Evolutionary conservation across 2,888 invertebrate genomes (phyloP), one percentile per base, ranked within the genome.

Genomic region (Agrotis ipsilon): DNA sequence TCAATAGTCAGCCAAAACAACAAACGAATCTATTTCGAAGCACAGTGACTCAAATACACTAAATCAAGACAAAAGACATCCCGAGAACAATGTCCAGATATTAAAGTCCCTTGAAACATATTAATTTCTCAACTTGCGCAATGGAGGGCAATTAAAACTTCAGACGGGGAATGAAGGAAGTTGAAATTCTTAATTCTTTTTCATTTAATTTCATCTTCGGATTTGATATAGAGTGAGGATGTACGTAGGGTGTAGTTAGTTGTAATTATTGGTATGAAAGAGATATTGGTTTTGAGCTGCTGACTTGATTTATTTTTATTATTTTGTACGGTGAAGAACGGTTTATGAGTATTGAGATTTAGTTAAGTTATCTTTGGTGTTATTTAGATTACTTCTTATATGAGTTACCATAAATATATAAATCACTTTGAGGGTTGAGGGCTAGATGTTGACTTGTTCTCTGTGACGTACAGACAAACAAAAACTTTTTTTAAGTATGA

Each of bases 121-220:
- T 93, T 94, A 94, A 94, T 94, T 92, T 94, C 91, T 87, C 89
- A 92, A 92, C 88, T 93, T 87, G 87, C 89, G 89, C 91, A 90
- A 92, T 91, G 89, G 91, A 90, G 89, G 92, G 90, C 92, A 94
- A 94, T 94, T 94, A 93, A 93, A 94, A 94, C 91, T 94, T 94
- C 76, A 81, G 84, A 87, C 88, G 86, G 85, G 89, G 89, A 92
- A 90, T 88, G 88, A 88, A 89, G 84, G 84, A 91, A 92, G 88
- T 92, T 89, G 88, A 91, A 88, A 90, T 89, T 90, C 87, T 89
- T 88, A 87, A 90, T 90, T 90, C 88, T 91, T 91, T 90, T 80
- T 80, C 82, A 88, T 91, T 92, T 89, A 90, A 92, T 92, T 91
- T 88, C 86, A 91, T 91, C 89, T 90, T 85, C 54, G 69, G 55